phyloP scores from a whole-genome alignment of 2,888 invertebrate genomes.

The Leptinotarsa rubiginosa region DNA sequence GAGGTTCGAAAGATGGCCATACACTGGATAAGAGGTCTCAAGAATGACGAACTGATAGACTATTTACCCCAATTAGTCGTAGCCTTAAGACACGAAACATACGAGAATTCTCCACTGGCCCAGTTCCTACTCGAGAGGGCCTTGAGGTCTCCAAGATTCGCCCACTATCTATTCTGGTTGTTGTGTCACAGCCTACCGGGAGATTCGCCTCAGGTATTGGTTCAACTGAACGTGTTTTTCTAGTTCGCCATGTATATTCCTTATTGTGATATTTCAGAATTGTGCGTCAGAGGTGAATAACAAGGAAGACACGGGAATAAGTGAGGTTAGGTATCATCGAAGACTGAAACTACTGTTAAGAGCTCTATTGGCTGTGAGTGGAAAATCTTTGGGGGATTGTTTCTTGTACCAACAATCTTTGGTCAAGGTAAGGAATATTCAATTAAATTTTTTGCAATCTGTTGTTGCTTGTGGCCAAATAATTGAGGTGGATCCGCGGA shows the following conservation, averaged over 20 bases:
- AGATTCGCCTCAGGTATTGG: conserved; percentile 79
- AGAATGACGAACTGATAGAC: conserved; percentile 89
- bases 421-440: conserved; percentile 74
- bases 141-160: conserved; percentile 87
- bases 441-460: neutral
- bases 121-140: conserved; percentile 85
- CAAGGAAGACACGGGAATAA: conserved; percentile 74
- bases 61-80: conserved; percentile 94
- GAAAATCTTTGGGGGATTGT: conserved; percentile 83
- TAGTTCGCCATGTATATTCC: conserved; percentile 7
- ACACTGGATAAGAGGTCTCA: conserved; percentile 81
- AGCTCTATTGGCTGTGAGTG: conserved; percentile 86
- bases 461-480: neutral
- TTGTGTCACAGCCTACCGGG: conserved; percentile 86
- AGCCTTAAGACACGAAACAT: conserved; percentile 89
- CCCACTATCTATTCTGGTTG: conserved; percentile 96
- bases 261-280: conserved; percentile 61
- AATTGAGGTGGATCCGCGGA: no score
- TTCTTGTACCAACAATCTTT: conserved; percentile 88
- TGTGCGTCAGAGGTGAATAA: conserved; percentile 63
- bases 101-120: conserved; percentile 89
- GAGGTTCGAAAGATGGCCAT: conserved; percentile 89
- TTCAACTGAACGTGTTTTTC: conserved; percentile 2
- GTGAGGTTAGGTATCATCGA: conserved; percentile 78
- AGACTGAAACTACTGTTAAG: conserved; percentile 88